phyloP scores from a whole-genome alignment of 2,888 invertebrate species.

The Drosophila picticornis region DNA sequence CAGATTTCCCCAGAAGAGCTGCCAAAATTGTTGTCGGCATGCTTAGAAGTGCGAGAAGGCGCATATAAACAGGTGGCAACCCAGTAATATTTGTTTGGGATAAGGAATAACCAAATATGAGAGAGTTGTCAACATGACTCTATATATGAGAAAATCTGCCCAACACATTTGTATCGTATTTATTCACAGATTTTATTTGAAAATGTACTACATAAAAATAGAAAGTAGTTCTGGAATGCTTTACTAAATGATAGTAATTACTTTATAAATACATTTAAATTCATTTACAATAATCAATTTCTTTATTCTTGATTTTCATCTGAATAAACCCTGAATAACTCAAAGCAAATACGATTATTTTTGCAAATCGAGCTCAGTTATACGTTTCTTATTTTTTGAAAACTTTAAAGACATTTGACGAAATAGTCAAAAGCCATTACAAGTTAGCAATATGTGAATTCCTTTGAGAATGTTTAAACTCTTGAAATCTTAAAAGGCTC shows the following conservation, averaged over 20 bases:
- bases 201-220: background rate
- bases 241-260: background rate
- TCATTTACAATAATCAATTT: background rate
- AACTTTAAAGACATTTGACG: background rate
- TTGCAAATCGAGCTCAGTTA: background rate
- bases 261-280: background rate
- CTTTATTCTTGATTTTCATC: background rate
- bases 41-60: constrained; percentile 33
- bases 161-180: background rate
- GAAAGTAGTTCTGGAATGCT: background rate
- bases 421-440: background rate
- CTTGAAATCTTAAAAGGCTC: background rate
- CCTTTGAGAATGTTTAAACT: background rate
- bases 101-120: background rate
- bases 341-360: background rate
- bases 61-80: constrained; percentile 51
- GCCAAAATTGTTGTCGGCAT: constrained; percentile 34
- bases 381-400: background rate
- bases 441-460: background rate
- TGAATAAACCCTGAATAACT: background rate
- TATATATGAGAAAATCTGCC: constrained; percentile 5
- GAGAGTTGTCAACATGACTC: constrained; percentile 6
- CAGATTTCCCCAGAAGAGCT: constrained; percentile 21
- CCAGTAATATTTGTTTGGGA: constrained; percentile 11
- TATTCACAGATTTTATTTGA: background rate